Conservation (phyloP, 2,888 invertebrate genomes). For the Drosophila atripex region DNA sequence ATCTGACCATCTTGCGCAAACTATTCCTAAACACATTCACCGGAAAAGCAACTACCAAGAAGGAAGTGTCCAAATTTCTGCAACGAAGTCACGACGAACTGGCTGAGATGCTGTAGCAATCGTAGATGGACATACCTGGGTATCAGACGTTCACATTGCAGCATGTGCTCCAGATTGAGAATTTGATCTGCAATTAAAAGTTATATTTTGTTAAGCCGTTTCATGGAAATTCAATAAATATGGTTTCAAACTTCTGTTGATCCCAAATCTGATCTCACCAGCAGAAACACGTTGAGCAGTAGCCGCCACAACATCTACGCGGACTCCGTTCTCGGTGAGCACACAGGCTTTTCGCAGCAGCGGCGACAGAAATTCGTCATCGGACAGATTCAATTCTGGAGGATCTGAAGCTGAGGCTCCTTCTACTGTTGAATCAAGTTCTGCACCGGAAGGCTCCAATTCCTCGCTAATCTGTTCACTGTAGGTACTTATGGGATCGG, state of each 20-base stretch:
- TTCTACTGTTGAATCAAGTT: constrained; percentile 4
- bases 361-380: constrained; percentile 69
- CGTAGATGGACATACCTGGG: constrained; percentile 60
- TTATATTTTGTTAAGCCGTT: constrained; percentile 3
- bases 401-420: constrained; percentile 16
- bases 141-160: constrained; percentile 73
- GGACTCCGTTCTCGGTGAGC: constrained; percentile 67
- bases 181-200: constrained; percentile 74
- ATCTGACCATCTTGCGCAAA: constrained; percentile 64
- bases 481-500: constrained; percentile 83
- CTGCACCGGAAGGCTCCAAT: constrained; percentile 6
- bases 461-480: constrained; percentile 81
- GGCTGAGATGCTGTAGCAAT: constrained; percentile 19
- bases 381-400: constrained; percentile 48
- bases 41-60: constrained; percentile 29
- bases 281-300: constrained; percentile 75
- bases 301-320: constrained; percentile 72
- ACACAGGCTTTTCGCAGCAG: constrained; percentile 66
- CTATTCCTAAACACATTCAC: constrained; percentile 63
- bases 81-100: constrained; percentile 46
- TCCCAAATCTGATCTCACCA: constrained; percentile 49
- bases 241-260: neutral
- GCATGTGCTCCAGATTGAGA: constrained; percentile 72
- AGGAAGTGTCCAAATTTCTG: constrained; percentile 51
- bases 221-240: neutral